Evolutionary conservation across 37 sponge, comb jelly and placozoan genomes (phyloP).

Genomic region (Crambe crambe): DNA sequence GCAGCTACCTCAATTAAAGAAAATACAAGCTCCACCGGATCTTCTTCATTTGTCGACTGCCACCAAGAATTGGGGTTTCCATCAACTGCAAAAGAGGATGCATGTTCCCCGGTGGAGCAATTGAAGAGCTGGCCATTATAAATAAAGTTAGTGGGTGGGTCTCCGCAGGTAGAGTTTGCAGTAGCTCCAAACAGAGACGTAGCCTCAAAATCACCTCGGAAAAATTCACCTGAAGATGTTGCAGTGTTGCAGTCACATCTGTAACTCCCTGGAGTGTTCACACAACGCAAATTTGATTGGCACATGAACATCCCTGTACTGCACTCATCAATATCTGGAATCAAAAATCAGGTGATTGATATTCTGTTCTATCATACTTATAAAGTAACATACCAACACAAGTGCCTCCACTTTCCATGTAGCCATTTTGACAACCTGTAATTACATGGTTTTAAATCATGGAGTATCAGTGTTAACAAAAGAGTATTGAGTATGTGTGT

Average conservation of each 20-base stretch:
- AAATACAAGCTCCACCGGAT: background rate
- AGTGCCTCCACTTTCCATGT: background rate
- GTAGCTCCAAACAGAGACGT: background rate
- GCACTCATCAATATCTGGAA: constrained; percentile 3
- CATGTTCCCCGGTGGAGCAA: background rate
- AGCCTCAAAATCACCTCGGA: constrained; percentile 5
- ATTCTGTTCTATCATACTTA: too few species aligned
- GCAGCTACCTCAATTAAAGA: too few species aligned
- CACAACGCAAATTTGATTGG: background rate
- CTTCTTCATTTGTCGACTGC: constrained; percentile 5
- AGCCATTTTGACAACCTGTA: background rate
- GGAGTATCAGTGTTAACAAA: background rate
- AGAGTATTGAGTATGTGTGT: background rate
- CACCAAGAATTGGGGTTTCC: constrained; percentile 1
- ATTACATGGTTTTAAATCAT: too few species aligned
- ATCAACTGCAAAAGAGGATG: background rate
- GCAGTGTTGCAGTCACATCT: too few species aligned
- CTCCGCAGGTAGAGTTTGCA: constrained; percentile 16
- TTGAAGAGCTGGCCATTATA: background rate
- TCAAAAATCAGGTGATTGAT: too few species aligned
- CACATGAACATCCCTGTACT: background rate
- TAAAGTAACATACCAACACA: constrained; percentile 1
- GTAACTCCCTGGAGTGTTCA: background rate
- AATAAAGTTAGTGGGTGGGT: constrained; percentile 16
- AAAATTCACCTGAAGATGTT: too few species aligned